Conservation (phyloP, 2,888 invertebrate genomes). For the Atethmia centrago region DNA sequence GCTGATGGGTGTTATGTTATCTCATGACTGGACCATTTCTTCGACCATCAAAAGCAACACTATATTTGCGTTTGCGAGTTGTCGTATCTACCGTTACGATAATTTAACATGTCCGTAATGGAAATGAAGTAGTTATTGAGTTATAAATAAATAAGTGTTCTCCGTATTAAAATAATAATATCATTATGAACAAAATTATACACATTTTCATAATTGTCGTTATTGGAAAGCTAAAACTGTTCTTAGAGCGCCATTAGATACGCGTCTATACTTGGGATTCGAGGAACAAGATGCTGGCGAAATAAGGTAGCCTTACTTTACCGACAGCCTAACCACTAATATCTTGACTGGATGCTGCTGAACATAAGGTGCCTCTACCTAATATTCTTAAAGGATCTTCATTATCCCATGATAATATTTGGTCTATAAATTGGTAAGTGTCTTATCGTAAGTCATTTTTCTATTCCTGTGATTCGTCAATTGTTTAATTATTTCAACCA, state of each 20-base stretch:
- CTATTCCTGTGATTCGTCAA: neutral
- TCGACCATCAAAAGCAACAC: conserved; percentile 64
- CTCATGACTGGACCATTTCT: conserved; percentile 75
- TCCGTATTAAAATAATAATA: conserved; percentile 47
- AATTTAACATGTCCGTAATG: conserved; percentile 64
- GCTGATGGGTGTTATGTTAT: conserved; percentile 69
- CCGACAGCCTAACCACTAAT: neutral
- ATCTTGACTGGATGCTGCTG: neutral
- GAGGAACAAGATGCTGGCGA: conserved; percentile 30
- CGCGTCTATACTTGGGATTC: conserved; percentile 34
- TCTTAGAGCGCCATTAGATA: conserved; percentile 47
- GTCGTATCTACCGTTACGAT: conserved; percentile 70
- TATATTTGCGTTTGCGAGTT: conserved; percentile 55
- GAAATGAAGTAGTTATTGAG: conserved; percentile 48
- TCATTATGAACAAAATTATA: conserved; percentile 52
- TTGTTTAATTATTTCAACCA: neutral
- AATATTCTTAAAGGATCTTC: neutral
- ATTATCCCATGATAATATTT: neutral
- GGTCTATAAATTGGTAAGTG: neutral
- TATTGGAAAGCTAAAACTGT: conserved; percentile 53
- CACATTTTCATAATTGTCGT: conserved; percentile 45
- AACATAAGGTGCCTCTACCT: neutral
- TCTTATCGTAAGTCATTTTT: neutral
- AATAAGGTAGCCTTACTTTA: conserved; percentile 22
- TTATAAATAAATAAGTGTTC: conserved; percentile 49